Evolutionary conservation across 2,888 invertebrate species (phyloP).

Genomic region (Lepeophtheirus nordmannii): DNA sequence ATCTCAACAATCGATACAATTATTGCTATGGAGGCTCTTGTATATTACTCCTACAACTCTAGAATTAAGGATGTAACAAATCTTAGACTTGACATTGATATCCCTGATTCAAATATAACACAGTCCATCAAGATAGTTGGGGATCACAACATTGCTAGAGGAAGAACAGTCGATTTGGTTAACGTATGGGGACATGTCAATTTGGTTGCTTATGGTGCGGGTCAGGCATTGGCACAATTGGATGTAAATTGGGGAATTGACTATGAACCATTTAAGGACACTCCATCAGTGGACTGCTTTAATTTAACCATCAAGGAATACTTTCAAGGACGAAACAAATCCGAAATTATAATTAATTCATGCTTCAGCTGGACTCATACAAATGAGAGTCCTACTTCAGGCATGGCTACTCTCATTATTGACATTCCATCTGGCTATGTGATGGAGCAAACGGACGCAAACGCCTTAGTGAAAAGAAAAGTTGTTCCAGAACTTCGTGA

Average conservation of each 20-base stretch:
- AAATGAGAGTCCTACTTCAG: constrained; percentile 34
- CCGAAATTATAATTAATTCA: constrained; percentile 33
- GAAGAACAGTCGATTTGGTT: constrained; percentile 29
- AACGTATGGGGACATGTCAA: constrained; percentile 37
- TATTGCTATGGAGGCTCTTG: constrained; percentile 37
- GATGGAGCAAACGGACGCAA: constrained; percentile 38
- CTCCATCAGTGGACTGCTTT: constrained; percentile 35
- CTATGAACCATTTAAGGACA: constrained; percentile 29
- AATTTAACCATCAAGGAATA: constrained; percentile 36
- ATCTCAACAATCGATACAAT: constrained; percentile 35
- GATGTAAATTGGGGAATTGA: constrained; percentile 33
- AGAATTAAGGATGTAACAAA: constrained; percentile 32
- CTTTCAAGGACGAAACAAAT: constrained; percentile 34
- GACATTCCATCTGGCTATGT: constrained; percentile 38
- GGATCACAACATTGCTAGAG: constrained; percentile 24
- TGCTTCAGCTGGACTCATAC: constrained; percentile 35
- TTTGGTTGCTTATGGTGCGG: constrained; percentile 35
- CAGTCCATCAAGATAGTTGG: constrained; percentile 25
- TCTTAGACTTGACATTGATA: constrained; percentile 31
- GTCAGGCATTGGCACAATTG: constrained; percentile 37
- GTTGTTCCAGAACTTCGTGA: constrained; percentile 32
- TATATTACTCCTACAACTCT: constrained; percentile 31
- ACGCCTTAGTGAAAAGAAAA: constrained; percentile 29
- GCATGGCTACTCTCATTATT: constrained; percentile 36
- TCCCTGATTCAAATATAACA: constrained; percentile 32